Conservation (phyloP, 2,888 invertebrate genomes). For the Agrochola lychnidis region DNA sequence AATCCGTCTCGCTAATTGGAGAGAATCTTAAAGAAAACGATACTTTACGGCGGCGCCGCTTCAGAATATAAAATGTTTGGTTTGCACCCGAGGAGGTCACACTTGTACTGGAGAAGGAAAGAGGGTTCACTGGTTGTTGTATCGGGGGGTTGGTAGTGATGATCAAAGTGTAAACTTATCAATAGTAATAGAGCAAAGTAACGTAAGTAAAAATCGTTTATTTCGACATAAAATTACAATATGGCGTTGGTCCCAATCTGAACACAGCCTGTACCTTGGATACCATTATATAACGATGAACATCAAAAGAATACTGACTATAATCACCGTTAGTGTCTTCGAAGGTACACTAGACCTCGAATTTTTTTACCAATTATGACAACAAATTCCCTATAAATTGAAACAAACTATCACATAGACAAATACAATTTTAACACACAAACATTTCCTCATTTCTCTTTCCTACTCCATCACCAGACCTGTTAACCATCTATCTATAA, state of each 20-base stretch:
- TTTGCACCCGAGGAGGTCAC: slow-evolving; percentile 30
- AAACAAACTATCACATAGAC: too few relatives aligned
- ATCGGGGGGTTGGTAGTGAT: not conserved
- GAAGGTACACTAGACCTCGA: too few relatives aligned
- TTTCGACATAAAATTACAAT: not conserved
- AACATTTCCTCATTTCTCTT: too few relatives aligned
- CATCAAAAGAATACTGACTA: too few relatives aligned
- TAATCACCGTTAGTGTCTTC: too few relatives aligned
- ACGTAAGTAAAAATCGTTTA: not conserved
- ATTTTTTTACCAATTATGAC: too few relatives aligned
- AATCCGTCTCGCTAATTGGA: slow-evolving; percentile 64
- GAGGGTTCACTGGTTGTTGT: not conserved
- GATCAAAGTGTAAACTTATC: not conserved
- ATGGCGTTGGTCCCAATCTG: not conserved
- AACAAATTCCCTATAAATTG: too few relatives aligned
- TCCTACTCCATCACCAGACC: too few relatives aligned
- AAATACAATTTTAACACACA: too few relatives aligned
- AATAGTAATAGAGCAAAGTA: not conserved
- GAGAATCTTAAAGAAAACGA: slow-evolving; percentile 63
- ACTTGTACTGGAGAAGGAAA: not conserved
- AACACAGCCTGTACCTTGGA: not conserved
- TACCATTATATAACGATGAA: too few relatives aligned
- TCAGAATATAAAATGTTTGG: slow-evolving; percentile 62
- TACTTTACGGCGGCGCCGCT: slow-evolving; percentile 44
- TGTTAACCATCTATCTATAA: too few relatives aligned